A percentile compares a stretch with the other conserved stretches of the same genome.
Evolutionary conservation across 2,113 vertebrate genomes (phyloP).

Genomic region (Lepus americanus): DNA sequence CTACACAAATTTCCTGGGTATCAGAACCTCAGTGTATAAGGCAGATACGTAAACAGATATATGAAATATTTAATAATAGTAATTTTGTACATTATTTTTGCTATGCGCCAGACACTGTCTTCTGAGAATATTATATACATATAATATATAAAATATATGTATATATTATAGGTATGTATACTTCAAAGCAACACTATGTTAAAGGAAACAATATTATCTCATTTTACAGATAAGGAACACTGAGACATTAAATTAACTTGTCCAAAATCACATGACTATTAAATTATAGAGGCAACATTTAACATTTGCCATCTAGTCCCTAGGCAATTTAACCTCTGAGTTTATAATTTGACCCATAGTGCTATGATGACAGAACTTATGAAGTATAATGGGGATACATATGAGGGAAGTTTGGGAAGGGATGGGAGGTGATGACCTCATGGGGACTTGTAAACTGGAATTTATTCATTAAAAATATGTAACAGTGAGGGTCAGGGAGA

Average conservation of each 20-base stretch:
- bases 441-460: not conserved
- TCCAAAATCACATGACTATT: not conserved
- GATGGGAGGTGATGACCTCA: not conserved
- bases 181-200: not conserved
- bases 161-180: not conserved
- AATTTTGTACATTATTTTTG: not conserved
- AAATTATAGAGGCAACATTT: not conserved
- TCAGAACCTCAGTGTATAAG: not conserved
- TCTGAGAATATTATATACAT: no score
- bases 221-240: conserved; percentile 13
- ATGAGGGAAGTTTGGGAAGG: not conserved
- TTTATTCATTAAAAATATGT: not conserved
- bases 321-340: not conserved
- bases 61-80: not conserved
- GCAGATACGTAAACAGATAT: not conserved
- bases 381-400: not conserved
- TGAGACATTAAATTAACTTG: not conserved
- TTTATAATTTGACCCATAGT: not conserved
- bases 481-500: not conserved
- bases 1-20: not conserved
- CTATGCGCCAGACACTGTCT: not conserved
- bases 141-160: no score
- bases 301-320: not conserved
- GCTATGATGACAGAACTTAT: not conserved
- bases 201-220: not conserved